phyloP scores from a whole-genome alignment of 1,140 invertebrate species.

The Drosophila aff. region DNA sequence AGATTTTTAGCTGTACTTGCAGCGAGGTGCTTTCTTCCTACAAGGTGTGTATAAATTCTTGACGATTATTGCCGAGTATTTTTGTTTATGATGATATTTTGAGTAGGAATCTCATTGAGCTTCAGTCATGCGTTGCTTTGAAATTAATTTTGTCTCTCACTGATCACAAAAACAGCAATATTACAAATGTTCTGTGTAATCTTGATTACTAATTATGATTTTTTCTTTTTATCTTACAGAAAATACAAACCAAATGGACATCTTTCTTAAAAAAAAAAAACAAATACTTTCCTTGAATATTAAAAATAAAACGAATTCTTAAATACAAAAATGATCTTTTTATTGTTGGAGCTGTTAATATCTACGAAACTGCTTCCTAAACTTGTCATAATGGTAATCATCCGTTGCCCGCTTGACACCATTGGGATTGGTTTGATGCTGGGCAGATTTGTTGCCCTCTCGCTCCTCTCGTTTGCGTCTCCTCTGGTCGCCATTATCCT shows the following conservation, averaged over 20 bases:
- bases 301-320: constrained; percentile 8
- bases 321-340: constrained; percentile 2
- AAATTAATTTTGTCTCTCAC: constrained; percentile 76
- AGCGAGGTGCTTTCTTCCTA: neutral
- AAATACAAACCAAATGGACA: neutral
- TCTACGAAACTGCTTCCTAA: constrained; percentile 97
- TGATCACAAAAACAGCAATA: constrained; percentile 28
- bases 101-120: constrained; percentile 88
- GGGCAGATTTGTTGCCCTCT: constrained; percentile 80
- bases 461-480: constrained; percentile 87
- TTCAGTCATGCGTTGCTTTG: constrained; percentile 78
- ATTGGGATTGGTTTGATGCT: constrained; percentile 84
- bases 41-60: constrained; percentile 51
- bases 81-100: constrained; percentile 62
- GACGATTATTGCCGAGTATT: neutral
- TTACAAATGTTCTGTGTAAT: neutral
- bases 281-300: neutral
- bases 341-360: constrained; percentile 87
- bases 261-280: neutral
- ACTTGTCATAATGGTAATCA: constrained; percentile 98
- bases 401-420: constrained; percentile 93
- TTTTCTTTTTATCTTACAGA: constrained; percentile 14
- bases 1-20: neutral
- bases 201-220: constrained; percentile 17
- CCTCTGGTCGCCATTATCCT: constrained; percentile 87